Evolutionary conservation across 2,113 vertebrate genomes (phyloP).

Genomic region (Galeopterus variegatus): DNA sequence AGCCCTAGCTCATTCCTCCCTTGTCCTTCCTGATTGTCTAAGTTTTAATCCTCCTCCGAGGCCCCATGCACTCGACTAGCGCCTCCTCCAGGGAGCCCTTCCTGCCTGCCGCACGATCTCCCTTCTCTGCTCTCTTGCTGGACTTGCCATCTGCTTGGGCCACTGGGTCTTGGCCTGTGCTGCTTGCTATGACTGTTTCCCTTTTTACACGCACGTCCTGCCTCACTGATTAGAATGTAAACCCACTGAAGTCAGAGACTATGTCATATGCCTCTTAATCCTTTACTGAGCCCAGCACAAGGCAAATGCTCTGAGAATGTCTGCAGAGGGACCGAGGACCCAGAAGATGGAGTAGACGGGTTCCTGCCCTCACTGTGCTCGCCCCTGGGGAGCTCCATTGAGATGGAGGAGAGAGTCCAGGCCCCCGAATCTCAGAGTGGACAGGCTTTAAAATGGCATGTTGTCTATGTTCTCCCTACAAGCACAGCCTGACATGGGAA

Average conservation of each 20-base stretch:
- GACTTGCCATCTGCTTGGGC: not conserved
- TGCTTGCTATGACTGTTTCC: not conserved
- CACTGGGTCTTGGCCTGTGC: not conserved
- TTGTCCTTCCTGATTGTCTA: not conserved
- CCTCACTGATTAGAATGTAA: not conserved
- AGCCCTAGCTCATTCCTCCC: not conserved
- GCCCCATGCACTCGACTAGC: rapidly evolving
- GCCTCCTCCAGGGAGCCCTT: not conserved
- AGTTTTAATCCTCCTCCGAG: not conserved
- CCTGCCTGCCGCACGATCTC: not conserved
- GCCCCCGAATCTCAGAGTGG: not conserved
- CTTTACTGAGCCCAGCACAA: not conserved
- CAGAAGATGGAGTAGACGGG: not conserved
- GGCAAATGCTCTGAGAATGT: not conserved
- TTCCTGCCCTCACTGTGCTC: not conserved
- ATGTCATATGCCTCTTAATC: not conserved
- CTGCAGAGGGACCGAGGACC: not conserved
- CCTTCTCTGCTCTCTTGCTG: too few relatives aligned
- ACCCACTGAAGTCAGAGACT: not conserved
- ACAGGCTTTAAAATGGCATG: not conserved
- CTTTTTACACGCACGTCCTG: not conserved
- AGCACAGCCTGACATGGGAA: not conserved
- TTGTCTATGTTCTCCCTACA: not conserved
- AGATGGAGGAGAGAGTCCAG: not conserved
- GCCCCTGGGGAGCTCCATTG: not conserved